phyloP scores from a whole-genome alignment of 2,888 invertebrate genomes.

The Pantelozetes paolii region DNA sequence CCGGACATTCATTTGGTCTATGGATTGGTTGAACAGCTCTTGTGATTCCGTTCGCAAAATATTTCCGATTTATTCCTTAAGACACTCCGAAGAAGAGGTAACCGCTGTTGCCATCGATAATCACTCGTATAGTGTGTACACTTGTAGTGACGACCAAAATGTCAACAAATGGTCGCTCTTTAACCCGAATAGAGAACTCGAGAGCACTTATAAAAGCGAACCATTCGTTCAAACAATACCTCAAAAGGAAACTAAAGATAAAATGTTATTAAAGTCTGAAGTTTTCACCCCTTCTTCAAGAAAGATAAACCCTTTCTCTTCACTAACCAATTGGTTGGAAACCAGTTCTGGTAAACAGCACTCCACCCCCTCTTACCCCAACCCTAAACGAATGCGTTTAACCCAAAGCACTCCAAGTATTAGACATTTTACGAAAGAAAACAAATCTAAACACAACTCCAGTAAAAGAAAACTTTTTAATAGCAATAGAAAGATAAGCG shows the following conservation, averaged over 20 bases:
- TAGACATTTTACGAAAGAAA: neutral
- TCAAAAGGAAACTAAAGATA: neutral
- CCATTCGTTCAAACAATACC: neutral
- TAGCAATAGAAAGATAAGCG: constrained; percentile 19
- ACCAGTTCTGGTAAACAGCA: constrained; percentile 4
- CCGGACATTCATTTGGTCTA: constrained; percentile 29
- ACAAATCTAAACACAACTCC: neutral
- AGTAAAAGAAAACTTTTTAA: constrained; percentile 19
- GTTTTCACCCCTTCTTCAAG: neutral
- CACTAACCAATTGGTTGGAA: constrained; percentile 22
- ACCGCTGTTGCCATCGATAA: constrained; percentile 3
- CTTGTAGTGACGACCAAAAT: constrained; percentile 23
- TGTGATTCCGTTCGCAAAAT: neutral
- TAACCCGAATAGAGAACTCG: neutral
- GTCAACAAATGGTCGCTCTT: constrained; percentile 29
- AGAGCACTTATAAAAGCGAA: neutral
- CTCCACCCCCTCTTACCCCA: neutral
- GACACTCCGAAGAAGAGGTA: constrained; percentile 26
- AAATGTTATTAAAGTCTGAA: too few species aligned
- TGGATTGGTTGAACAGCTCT: neutral
- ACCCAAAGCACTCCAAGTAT: constrained; percentile 9
- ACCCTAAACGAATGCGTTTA: constrained; percentile 20
- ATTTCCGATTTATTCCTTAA: constrained; percentile 14
- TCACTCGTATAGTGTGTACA: neutral
- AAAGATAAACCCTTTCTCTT: neutral